Evolutionary conservation across 2,888 invertebrate species (phyloP), one percentile per base, ranked within the genome.

Genomic region (Griposia aprilina): DNA sequence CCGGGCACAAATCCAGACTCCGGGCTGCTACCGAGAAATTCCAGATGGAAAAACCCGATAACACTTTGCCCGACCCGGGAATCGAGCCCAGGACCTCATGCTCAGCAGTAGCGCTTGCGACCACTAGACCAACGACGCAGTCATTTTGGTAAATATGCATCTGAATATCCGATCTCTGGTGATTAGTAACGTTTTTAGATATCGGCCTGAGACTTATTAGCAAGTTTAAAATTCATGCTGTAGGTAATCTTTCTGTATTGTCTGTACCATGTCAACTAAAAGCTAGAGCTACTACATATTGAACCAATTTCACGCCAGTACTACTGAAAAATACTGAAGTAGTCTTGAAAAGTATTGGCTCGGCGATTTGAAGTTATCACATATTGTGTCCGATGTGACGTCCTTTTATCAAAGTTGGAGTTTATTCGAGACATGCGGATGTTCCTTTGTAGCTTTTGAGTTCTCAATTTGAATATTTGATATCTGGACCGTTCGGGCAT

Each of bases 221-320:
- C 5, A 41, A 2, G 41, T 41, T 41, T 41, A 41, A 41, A 13
- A 57, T 6, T 5, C 5, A 23, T 23, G 50, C 0, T 17, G 11
- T 36, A 5, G 41, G 45, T 45, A 62, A 55, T 15, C 17, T 30
- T 83, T 36, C 81, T 86, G 55, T 13, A 48, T 65, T 59, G 1
- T 6, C 67, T 80, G 52, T 68, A 41, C 45, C 4, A 36, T 76
- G 69, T 3, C 62, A 63, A 26, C 45, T 57, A 59, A 68, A 75
- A 76, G 66, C 71, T 67, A 80, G 69, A 80, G 73, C 80, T 82
- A 75, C 80, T 82, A 75, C 84, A 85, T 78, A 90, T 82, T 89
- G 81, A 83, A 86, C 82, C 87, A 89, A 89, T 89, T 89, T 87
- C 78, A 85, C 70, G 80, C 76, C 81, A 36, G 55, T 81, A 70